Evolutionary conservation across 2,888 invertebrate genomes (phyloP), one percentile per base, ranked within the genome.

Genomic region (Tholera decimalis): DNA sequence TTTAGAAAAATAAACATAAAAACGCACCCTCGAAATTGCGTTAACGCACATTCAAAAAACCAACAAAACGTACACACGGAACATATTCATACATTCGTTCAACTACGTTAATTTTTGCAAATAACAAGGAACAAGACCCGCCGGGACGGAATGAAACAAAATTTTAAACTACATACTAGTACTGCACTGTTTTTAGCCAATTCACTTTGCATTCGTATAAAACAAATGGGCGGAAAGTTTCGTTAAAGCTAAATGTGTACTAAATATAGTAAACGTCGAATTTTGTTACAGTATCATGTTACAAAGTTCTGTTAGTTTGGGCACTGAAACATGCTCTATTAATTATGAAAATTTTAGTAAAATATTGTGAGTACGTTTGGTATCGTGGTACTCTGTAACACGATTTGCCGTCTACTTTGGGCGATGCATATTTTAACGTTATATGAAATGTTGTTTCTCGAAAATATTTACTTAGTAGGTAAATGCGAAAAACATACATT

Each of bases 171-270:
- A 47, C 64, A 24, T 24, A 51, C 60, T 56, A 53, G 61, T 73
- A 41, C 61, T 54, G 67, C 64, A 35, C 49, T 70, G 78, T 80
- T 77, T 79, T 80, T 70, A 65, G 58, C 61, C 63, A 62, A 64
- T 79, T 79, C 69, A 80, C 72, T 81, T 81, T 69, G 79, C 60
- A 70, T 75, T 55, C 65, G 63, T 47, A 62, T 58, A 51, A 56
- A 72, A 79, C 59, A 65, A 79, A 78, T 65, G 56, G 46, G 11
- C 9, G 13, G 51, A 68, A 68, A 73, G 58, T 78, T 78, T 43
- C 4, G 41, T 44, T 71, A 18, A 28, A 62, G 37, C 58, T 47
- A 60, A 68, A 67, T 74, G 46, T 68, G 28, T 35, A 76, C 54
- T 69, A 71, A 71, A 56, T 56, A 43, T 46, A 43, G 50, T 64